Conservation (phyloP, 2,113 vertebrate species). For the Arvicanthis niloticus region DNA sequence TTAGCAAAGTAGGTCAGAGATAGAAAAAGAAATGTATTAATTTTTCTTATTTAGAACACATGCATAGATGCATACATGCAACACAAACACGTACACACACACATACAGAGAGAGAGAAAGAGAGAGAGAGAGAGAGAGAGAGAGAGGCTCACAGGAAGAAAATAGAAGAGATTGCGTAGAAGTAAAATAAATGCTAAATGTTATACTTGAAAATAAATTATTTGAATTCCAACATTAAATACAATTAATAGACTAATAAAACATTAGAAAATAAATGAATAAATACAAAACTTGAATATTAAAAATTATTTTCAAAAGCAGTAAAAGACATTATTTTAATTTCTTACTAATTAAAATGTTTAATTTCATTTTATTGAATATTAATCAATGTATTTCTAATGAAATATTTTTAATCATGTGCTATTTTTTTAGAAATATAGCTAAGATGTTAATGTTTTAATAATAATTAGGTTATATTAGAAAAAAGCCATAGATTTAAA, state of each 20-base stretch:
- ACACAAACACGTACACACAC: background rate
- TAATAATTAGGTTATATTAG: background rate
- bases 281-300: background rate
- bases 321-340: background rate
- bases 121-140: no score
- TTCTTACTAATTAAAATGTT: background rate
- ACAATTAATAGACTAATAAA: no score
- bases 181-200: background rate
- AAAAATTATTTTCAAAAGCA: background rate
- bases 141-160: no score
- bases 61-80: background rate
- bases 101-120: no score
- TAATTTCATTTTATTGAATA: background rate
- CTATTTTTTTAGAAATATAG: background rate
- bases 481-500: background rate
- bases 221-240: background rate
- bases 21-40: background rate
- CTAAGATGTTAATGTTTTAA: background rate
- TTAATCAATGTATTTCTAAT: background rate
- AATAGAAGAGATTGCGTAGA: background rate
- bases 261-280: background rate
- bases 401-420: background rate
- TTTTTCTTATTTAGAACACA: background rate
- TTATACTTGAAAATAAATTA: background rate
- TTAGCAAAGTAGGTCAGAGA: background rate